Conservation (phyloP, 2,113 vertebrate species). For the Fulica atra region DNA sequence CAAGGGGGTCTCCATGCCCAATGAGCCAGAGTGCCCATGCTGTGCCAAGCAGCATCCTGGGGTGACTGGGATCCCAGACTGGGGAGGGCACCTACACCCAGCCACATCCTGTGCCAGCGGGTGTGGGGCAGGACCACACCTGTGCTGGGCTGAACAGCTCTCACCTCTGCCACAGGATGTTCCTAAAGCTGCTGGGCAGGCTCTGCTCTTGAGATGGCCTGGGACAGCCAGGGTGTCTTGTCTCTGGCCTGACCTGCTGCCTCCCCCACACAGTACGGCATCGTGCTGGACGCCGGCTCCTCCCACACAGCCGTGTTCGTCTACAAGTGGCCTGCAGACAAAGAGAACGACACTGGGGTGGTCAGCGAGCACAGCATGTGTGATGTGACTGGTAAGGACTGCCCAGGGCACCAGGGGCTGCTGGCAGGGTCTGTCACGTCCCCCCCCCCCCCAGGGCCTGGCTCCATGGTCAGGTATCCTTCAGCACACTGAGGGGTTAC, state of each 20-base stretch:
- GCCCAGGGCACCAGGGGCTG: fast-evolving
- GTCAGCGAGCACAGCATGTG: constrained; percentile 83
- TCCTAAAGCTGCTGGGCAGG: background rate
- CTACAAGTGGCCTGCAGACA: constrained; percentile 85
- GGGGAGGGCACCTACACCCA: fast-evolving
- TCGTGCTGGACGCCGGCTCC: constrained; percentile 88
- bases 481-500: background rate
- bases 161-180: background rate
- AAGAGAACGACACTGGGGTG: constrained; percentile 85
- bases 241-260: background rate
- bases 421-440: background rate
- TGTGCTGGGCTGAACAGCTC: background rate
- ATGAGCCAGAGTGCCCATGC: background rate
- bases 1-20: background rate
- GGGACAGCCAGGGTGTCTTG: background rate
- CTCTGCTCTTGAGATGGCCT: background rate
- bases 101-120: background rate
- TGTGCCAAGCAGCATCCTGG: background rate
- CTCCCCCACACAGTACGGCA: constrained; percentile 78
- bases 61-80: background rate
- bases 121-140: background rate
- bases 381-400: constrained; percentile 73
- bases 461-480: background rate
- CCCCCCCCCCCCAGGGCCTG: too few species aligned
- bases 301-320: constrained; percentile 86